Conservation (phyloP, 2,797 vertebrate species). For the Amblyopsis hoosieri region DNA sequence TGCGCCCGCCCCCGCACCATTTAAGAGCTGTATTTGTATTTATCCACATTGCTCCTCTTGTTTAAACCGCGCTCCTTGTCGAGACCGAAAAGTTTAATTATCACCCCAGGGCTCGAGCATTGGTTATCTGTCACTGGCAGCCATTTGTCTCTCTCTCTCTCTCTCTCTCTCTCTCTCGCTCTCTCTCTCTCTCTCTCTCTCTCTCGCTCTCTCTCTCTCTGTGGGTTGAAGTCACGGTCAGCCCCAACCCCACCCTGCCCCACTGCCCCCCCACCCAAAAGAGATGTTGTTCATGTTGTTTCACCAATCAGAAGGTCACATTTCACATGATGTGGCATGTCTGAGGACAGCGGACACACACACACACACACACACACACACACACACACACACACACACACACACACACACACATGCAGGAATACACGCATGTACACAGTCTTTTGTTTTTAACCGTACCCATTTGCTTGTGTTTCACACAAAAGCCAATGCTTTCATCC, state of each 20-base stretch:
- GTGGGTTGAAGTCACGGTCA: conserved; percentile 50
- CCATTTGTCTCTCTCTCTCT: conserved; percentile 33
- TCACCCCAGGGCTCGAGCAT: conserved; percentile 63
- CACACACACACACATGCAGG: too few species aligned
- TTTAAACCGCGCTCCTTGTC: conserved; percentile 58
- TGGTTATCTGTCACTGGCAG: conserved; percentile 62
- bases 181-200: conserved; percentile 37
- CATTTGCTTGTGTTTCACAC: too few species aligned
- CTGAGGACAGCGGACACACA: too few species aligned
- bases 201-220: not conserved
- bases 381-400: too few species aligned
- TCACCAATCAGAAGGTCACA: conserved; percentile 61
- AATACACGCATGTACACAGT: too few species aligned
- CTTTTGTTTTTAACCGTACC: too few species aligned
- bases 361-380: too few species aligned
- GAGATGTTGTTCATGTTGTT: conserved; percentile 43
- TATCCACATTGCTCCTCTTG: conserved; percentile 57
- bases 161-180: conserved; percentile 29
- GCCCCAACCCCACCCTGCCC: not conserved
- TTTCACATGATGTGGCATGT: conserved; percentile 32
- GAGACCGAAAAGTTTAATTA: conserved; percentile 74
- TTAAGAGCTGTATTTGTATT: conserved; percentile 49
- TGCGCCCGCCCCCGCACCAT: conserved; percentile 17
- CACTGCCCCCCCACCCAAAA: conserved; percentile 30
- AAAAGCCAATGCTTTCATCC: too few species aligned